Evolutionary conservation across 1,140 invertebrate species (phyloP).

Genomic region (Cepaea nemoralis): DNA sequence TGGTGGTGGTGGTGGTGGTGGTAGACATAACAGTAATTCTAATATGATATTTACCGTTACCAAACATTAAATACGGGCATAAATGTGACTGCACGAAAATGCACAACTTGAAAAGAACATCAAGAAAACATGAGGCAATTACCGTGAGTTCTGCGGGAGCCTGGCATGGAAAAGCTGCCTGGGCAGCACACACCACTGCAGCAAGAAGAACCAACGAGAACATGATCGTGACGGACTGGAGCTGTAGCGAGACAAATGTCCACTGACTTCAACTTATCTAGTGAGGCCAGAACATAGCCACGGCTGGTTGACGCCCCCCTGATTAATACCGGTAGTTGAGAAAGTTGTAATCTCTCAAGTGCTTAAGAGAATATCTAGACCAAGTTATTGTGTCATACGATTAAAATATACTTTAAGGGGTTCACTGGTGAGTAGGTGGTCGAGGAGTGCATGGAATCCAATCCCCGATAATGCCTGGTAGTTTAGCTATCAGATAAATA

Average conservation of each 20-base stretch:
- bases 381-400: background rate
- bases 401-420: too few relatives aligned
- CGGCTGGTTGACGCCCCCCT: background rate
- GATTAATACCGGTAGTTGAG: background rate
- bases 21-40: too few relatives aligned
- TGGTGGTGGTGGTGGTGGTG: too few relatives aligned
- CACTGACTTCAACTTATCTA: background rate
- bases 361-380: background rate
- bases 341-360: background rate
- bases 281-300: background rate
- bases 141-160: background rate
- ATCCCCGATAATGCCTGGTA: too few relatives aligned
- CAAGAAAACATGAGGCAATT: constrained; percentile 2
- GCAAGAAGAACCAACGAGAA: background rate
- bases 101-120: background rate
- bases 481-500: too few relatives aligned
- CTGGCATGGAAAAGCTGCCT: background rate
- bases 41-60: too few relatives aligned
- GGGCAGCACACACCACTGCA: background rate
- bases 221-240: background rate
- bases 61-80: too few relatives aligned
- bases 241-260: background rate
- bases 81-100: too few relatives aligned
- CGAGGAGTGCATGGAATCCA: too few relatives aligned
- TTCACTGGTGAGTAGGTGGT: too few relatives aligned